Evolutionary conservation across 2,888 invertebrate species (phyloP), one percentile per base, ranked within the genome.

Genomic region (Plebejus melissa): DNA sequence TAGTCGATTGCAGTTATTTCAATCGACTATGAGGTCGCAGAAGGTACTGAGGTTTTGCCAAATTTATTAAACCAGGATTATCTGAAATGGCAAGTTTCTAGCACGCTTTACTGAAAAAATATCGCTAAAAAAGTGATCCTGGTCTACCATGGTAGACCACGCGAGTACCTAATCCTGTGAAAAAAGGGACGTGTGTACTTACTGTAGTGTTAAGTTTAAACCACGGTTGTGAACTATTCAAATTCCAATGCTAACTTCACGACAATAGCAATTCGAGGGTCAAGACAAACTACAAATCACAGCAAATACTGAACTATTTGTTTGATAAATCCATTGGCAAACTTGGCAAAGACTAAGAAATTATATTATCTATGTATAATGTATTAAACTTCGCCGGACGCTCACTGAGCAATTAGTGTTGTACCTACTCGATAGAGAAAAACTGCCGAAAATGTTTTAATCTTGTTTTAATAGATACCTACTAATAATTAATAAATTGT

Each of bases 341-440:
- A 91, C 88, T 90, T 84, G 83, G 82, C 83, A 83, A 90, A 88
- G 86, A 87, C 87, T 86, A 93, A 93, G 93, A 93, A 93, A 93
- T 88, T 91, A 54, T 32, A 32, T 32, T 32, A 32, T 2, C 32
- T 32, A 32, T 32, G 32, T 32, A 32, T 32, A 2, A 46, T 54
- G 13, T 13, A 90, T 89, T 84, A 83, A 87, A 90, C 85, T 87
- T 79, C 76, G 76, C 75, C 76, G 78, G 79, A 79, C 86, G 85
- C 83, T 85, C 79, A 78, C 76, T 75, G 78, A 76, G 76, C 77
- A 46, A 57, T 22, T 77, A 80, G 80, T 77, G 80, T 71, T 75
- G 79, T 58, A 57, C 22, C n/a, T 69, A 69, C 9, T 78, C 74
- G 76, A 76, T 76, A 74, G n/a, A 5, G 11, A 32, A 11, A n/a